Evolutionary conservation across 2,797 vertebrate genomes (phyloP).

Genomic region (Anguilla marmorata): DNA sequence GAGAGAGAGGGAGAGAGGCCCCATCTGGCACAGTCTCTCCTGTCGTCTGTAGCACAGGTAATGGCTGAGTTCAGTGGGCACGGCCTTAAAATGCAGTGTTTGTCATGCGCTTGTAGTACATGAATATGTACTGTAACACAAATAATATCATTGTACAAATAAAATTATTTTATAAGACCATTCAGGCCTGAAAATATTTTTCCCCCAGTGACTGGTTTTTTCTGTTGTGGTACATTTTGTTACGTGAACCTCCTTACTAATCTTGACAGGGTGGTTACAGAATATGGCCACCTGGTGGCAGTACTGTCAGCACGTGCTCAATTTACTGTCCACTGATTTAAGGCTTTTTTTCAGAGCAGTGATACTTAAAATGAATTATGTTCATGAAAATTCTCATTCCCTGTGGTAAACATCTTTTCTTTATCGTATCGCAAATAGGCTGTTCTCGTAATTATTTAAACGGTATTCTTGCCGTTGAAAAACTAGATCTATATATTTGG

Average conservation of each 20-base stretch:
- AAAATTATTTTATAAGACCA: neutral
- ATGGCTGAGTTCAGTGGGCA: neutral
- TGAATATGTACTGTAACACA: neutral
- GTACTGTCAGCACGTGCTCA: neutral
- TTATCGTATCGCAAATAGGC: neutral
- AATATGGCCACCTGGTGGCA: conserved; percentile 52
- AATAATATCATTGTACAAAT: neutral
- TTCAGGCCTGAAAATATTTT: neutral
- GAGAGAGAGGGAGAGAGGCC: neutral
- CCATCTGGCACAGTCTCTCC: neutral
- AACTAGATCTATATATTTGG: neutral
- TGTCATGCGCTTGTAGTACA: neutral
- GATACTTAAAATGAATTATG: neutral
- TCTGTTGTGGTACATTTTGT: neutral
- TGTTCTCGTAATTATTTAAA: neutral
- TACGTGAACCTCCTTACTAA: neutral
- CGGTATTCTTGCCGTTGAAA: neutral
- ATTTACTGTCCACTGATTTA: neutral
- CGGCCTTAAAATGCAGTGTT: neutral
- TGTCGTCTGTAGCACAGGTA: neutral
- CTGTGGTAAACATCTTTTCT: neutral
- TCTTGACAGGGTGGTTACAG: neutral
- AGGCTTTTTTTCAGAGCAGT: neutral
- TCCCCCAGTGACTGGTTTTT: neutral
- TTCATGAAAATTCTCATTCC: neutral